Evolutionary conservation across 2,113 vertebrate genomes (phyloP).

Genomic region (Oceanites oceanicus): DNA sequence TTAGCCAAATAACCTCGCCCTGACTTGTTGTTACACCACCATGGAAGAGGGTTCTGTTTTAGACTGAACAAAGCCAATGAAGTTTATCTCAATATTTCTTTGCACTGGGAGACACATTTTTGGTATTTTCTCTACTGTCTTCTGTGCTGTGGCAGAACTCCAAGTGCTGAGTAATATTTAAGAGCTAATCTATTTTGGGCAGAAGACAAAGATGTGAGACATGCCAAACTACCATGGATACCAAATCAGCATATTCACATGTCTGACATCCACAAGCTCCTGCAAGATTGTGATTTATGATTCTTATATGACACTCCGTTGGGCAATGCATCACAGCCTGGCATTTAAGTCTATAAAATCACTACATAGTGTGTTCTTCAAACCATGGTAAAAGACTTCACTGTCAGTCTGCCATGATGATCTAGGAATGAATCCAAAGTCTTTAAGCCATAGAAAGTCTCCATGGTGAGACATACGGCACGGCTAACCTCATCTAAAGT

Average conservation of each 20-base stretch:
- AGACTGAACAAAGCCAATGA: neutral
- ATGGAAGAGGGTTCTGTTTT: neutral
- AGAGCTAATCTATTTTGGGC: conserved; percentile 31
- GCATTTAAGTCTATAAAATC: conserved; percentile 2
- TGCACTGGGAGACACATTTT: conserved; percentile 14
- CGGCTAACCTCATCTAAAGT: accelerated
- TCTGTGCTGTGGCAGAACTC: conserved; percentile 25
- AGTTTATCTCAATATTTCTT: conserved; percentile 14
- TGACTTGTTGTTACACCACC: neutral
- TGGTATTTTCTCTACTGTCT: conserved; percentile 21
- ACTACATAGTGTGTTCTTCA: neutral
- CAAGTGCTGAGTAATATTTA: conserved; percentile 59
- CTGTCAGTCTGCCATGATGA: neutral
- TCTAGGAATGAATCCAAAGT: neutral
- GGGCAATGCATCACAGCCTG: neutral
- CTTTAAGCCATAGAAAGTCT: neutral
- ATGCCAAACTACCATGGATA: conserved; percentile 49
- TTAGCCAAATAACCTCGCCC: neutral
- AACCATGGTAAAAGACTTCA: neutral
- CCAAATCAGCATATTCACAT: conserved; percentile 1
- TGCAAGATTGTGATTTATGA: neutral
- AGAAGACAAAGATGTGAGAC: conserved; percentile 45
- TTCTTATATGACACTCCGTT: neutral
- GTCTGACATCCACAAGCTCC: conserved; percentile 12
- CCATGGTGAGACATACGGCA: neutral